These are phyloP conservation scores for Paralinhomoeus sp. DNA, from an alignment of 2,888 invertebrate species.

Conservation along the genomic window DNA sequence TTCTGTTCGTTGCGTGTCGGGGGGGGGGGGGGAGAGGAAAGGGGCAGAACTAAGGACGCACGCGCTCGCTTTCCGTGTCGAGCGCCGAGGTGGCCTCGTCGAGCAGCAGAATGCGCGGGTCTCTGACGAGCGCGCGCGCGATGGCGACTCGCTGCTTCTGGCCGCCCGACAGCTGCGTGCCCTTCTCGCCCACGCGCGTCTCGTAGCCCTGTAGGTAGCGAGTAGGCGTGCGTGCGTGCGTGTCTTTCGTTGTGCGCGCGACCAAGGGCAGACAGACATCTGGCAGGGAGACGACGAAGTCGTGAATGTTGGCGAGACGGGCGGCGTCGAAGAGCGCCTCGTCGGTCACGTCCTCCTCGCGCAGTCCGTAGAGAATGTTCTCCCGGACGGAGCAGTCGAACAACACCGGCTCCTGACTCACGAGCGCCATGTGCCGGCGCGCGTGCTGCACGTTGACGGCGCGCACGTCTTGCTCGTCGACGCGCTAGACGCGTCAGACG, in stretches of 20 bases:
- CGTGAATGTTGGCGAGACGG: conserved; percentile 29
- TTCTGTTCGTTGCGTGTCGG: no score
- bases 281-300: no score
- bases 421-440: conserved; percentile 57
- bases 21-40: no score
- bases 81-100: conserved; percentile 30
- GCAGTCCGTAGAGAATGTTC: conserved; percentile 20
- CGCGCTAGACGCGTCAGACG: conserved; percentile 1
- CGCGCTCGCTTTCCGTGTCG: conserved; percentile 28
- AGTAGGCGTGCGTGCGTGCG: no score
- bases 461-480: conserved; percentile 35
- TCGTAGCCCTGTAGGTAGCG: conserved; percentile 28
- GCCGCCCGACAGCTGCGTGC: no score
- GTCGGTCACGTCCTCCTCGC: conserved; percentile 14
- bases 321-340: conserved; percentile 25
- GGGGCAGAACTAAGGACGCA: no score
- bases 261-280: conserved; percentile 17
- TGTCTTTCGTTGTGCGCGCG: no score
- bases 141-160: no score
- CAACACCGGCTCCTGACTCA: no score
- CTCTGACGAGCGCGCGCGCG: no score
- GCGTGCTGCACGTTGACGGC: conserved; percentile 43
- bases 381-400: no score
- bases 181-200: no score
- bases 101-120: conserved; percentile 25